Percentiles rank a stretch among this genome's conserved stretches.
phyloP scores from a whole-genome alignment of 1,140 invertebrate genomes.

The Drosophila serrata region DNA sequence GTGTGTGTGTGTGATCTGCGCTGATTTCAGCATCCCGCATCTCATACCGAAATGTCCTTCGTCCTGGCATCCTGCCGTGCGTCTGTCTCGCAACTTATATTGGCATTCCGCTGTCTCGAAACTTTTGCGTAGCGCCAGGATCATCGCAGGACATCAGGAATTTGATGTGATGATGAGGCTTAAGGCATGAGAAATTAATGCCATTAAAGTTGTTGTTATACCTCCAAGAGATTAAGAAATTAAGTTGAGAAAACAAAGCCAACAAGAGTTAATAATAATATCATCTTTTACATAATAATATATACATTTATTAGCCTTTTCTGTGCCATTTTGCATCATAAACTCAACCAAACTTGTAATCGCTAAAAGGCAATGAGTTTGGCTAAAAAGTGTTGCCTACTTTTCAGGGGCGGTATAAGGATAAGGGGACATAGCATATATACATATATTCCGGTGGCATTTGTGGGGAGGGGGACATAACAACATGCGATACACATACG shows the following conservation, averaged over 20 bases:
- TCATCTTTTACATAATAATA: too few relatives aligned
- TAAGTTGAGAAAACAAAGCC: neutral
- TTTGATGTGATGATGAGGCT: conserved; percentile 6
- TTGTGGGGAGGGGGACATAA: conserved; percentile 9
- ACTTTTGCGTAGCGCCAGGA: conserved; percentile 14
- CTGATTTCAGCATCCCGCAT: conserved; percentile 57
- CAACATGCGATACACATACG: conserved; percentile 22
- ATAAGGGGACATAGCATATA: too few relatives aligned
- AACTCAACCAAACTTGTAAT: too few relatives aligned
- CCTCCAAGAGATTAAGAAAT: neutral
- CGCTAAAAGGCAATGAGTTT: conserved; percentile 24
- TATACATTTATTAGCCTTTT: neutral
- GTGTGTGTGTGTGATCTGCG: conserved; percentile 62
- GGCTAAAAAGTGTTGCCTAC: conserved; percentile 23
- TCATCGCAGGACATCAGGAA: conserved; percentile 23
- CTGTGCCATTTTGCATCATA: neutral
- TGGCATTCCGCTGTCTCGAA: conserved; percentile 64
- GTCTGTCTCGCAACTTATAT: conserved; percentile 69
- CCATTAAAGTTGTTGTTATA: neutral
- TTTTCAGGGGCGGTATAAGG: neutral
- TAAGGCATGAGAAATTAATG: conserved; percentile 9
- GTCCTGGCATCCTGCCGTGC: conserved; percentile 9
- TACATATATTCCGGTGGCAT: neutral
- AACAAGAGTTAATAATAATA: too few relatives aligned
- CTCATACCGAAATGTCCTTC: conserved; percentile 24